Base-by-base conservation (phyloP, 2,888 invertebrate species). In the Lasioglossum zephyrum region DNA sequence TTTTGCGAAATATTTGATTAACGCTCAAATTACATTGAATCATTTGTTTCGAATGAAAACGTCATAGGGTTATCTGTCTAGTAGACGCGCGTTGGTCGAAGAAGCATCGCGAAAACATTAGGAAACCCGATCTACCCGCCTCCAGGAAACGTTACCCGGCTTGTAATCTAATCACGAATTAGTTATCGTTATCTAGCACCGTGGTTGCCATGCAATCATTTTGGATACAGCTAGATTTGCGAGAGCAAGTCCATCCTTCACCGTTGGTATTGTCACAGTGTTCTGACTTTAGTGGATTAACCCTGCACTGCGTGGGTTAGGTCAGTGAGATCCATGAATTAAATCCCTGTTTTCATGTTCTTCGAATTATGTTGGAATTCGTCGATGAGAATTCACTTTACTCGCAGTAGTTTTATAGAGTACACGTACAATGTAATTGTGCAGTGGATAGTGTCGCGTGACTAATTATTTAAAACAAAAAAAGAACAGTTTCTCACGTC, bases 161-260 rank as follows among this genome's bases (percentile, higher is more conserved):
- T 53, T 13, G 60, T 73, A 77, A 80, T 44, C 73, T 70, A 63
- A 84, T 84, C 84, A 78, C 84, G 73, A 9, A 31, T 74, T 70
- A 53, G 70, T 73, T 39, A 69, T 75, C 75, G 85, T 85, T 85
- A 84, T 73, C 36, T 18, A n/a, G 1, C 36, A 13, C 11, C 36
- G 70, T 16, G 47, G 36, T 75, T 39, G 26, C n/a, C 36, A 0
- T 26, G 41, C 41, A n/a, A 44, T 72, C 9, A 44, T 72, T 72
- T 44, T 26, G 2, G 16, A n/a, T 1, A 16, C 13, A 16, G 5
- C 13, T 60, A 2, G 1, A 13, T 26, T 26, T 31, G 63, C 63
- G 16, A 31, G 6, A 63, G 13, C 31, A 16, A 5, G n/a, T 26
- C 26, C 4, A 13, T 22, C 57, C 57, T 5, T 26, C n/a, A 1